Evolutionary conservation across 2,797 vertebrate species (phyloP).

Genomic region (Tangara arthus): DNA sequence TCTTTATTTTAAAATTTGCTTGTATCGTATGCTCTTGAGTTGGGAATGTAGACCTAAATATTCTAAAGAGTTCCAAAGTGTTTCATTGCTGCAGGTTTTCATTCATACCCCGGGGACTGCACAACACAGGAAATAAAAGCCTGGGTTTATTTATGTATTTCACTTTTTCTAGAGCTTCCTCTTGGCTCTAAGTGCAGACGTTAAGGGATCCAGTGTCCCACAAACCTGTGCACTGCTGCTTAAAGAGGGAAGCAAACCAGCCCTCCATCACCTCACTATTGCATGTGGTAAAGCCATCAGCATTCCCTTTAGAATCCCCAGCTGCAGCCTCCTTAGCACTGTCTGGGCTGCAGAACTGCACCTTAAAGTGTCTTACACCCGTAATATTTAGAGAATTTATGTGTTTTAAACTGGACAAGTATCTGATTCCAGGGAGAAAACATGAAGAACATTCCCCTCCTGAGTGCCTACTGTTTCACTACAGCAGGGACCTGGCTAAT

Average conservation of each 20-base stretch:
- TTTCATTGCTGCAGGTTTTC: not conserved
- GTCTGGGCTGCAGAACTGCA: not conserved
- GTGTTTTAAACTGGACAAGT: not conserved
- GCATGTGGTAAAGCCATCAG: not conserved
- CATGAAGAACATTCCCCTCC: not conserved
- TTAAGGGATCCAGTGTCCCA: not conserved
- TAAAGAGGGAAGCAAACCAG: not conserved
- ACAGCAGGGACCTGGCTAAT: slow-evolving; percentile 33
- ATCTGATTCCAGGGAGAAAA: not conserved
- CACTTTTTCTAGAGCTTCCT: not conserved
- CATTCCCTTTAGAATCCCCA: not conserved
- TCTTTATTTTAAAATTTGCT: not conserved
- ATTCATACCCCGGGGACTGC: not conserved
- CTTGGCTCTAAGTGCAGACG: not conserved
- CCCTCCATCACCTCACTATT: not conserved
- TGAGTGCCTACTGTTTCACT: not conserved
- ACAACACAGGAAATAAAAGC: not conserved
- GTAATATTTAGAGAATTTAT: not conserved
- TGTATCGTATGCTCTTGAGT: not conserved
- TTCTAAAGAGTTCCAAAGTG: not conserved
- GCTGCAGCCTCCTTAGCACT: not conserved
- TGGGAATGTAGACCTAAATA: not conserved
- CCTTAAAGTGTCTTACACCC: not conserved
- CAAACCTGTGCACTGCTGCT: not conserved
- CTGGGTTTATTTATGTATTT: not conserved